Base-by-base conservation (phyloP, 2,113 vertebrate genomes). In the Cacatua alba region DNA sequence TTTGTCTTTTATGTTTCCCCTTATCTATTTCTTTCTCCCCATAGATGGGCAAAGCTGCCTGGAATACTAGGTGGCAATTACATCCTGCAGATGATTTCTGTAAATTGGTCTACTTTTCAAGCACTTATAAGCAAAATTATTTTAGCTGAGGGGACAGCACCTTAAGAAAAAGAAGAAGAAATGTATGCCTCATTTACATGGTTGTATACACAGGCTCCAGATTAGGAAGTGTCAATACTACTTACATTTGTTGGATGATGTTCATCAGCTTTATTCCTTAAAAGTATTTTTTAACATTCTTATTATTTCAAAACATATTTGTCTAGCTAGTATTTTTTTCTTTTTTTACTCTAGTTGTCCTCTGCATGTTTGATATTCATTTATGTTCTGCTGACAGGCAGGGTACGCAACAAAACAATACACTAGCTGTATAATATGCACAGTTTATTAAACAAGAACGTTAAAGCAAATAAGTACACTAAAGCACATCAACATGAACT, bases 21-120 rank as follows among this genome's bases (percentile, higher is more conserved):
- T 92, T 94, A 94, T 83, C 70, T 90, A 24, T 92, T 93, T 82
- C n/a, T 79, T 95, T 89, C 41, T 84, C 67, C 28, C 18, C 43
- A 35, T 75, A 75, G 57, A 80, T 87, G n/a, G 60, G 35, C 51
- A 95, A 77, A 93, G 33, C 68, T 77, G 31, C 29, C 64, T 84
- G 59, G 70, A 90, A 84, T 95, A 77, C 59, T 75, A 43, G 62
- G 75, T 52, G 25, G 19, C 80, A 95, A 92, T 95, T 95, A 87
- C 8, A 31, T 86, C 84, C 60, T 71, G 31, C 65, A 79, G 78
- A 57, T 71, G 55, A 86, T 83, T 94, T 88, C 76, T 84, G 17
- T 88, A 92, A 95, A 91, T 63, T 75, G 48, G 17, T 81, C 49
- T 75, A 79, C 79, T 91, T 88, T 81, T 92, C 76, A 88, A 88